These are phyloP conservation scores for Glomeris marginata DNA, from an alignment of 2,888 invertebrate species.

Conservation along the genomic window DNA sequence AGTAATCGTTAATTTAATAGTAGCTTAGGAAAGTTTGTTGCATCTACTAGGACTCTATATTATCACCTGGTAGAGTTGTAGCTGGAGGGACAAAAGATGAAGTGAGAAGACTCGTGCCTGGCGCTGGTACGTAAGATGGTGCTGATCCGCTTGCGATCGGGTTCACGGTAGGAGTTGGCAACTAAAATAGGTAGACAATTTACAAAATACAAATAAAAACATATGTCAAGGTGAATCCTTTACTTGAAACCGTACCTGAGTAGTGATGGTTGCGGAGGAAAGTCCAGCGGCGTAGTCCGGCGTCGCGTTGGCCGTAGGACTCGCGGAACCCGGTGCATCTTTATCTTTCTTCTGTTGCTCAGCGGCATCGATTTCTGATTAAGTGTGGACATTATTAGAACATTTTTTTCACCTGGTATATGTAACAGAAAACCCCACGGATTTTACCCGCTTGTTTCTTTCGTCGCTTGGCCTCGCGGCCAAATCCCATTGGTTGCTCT, in stretches of 20 bases:
- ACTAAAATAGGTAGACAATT: background rate
- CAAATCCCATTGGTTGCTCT: conserved; percentile 74
- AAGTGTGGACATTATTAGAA: too few relatives aligned
- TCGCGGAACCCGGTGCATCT: conserved; percentile 22
- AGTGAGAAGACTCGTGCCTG: too few relatives aligned
- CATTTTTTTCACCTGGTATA: too few relatives aligned
- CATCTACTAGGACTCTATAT: too few relatives aligned
- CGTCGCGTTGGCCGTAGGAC: conserved; percentile 34
- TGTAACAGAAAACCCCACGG: too few relatives aligned
- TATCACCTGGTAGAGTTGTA: conserved; percentile 14
- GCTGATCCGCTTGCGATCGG: too few relatives aligned
- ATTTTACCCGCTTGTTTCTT: conserved; percentile 56
- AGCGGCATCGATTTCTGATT: conserved; percentile 21
- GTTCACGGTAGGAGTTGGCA: too few relatives aligned
- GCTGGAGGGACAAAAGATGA: conserved; percentile 13
- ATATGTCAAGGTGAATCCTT: background rate
- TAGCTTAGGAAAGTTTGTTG: too few relatives aligned
- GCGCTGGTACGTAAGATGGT: too few relatives aligned
- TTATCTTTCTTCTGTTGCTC: conserved; percentile 30
- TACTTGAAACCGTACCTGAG: conserved; percentile 18
- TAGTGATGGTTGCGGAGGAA: conserved; percentile 43
- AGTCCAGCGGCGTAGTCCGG: conserved; percentile 74
- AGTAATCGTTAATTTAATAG: background rate
- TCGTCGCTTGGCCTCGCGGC: conserved; percentile 64
- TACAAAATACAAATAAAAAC: background rate